Percentiles rank a stretch among this genome's conserved stretches.
These are phyloP conservation scores for Lutjanus erythropterus DNA, from an alignment of 2,113 vertebrate species.

Conservation along the genomic window DNA sequence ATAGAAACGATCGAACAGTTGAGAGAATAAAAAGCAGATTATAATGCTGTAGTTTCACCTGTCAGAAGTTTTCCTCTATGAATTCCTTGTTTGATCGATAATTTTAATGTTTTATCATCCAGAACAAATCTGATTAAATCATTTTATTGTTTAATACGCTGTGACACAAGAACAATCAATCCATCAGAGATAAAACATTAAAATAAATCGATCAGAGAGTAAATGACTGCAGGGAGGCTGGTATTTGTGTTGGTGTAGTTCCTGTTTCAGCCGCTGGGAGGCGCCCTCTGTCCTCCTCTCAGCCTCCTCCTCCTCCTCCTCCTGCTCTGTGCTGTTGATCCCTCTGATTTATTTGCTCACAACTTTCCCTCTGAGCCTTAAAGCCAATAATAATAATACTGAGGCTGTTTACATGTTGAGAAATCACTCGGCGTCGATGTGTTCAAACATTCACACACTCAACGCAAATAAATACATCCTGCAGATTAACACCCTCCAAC, in stretches of 20 bases:
- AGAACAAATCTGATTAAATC: background rate
- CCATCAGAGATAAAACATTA: background rate
- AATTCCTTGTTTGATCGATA: no score
- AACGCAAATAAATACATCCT: background rate
- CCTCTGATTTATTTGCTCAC: constrained; percentile 5
- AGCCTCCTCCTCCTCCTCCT: background rate
- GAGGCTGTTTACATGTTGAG: constrained; percentile 4
- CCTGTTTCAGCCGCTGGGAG: constrained; percentile 1
- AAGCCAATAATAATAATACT: background rate
- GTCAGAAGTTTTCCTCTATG: no score
- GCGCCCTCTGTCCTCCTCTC: constrained; percentile 15
- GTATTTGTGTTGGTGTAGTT: background rate
- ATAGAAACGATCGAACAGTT: no score
- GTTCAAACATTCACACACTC: constrained; percentile 3
- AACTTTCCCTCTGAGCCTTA: constrained; percentile 10
- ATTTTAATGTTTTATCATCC: no score
- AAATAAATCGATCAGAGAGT: background rate
- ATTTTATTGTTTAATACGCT: background rate
- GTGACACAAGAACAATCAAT: background rate
- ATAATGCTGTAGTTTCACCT: no score
- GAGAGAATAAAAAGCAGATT: no score
- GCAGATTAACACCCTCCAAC: background rate
- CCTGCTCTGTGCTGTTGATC: background rate
- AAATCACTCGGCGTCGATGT: background rate
- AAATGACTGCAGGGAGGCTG: no score